Percentiles rank a stretch among this genome's conserved stretches.
Conservation (phyloP, 2,888 invertebrate species). For the Tenthredo scrophulariae region DNA sequence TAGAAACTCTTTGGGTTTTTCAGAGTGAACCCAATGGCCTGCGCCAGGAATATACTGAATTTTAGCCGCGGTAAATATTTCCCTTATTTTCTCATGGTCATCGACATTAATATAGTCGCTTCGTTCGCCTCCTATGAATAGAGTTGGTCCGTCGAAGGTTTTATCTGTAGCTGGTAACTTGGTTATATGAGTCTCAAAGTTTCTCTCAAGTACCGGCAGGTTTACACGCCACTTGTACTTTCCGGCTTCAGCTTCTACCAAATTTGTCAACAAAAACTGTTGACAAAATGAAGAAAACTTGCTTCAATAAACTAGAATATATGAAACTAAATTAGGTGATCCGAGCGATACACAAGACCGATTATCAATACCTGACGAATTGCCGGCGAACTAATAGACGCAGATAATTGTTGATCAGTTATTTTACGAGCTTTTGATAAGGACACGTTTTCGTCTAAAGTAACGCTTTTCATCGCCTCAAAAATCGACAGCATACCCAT, state of each 20-base stretch:
- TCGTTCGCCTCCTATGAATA: constrained; percentile 91
- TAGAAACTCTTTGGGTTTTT: constrained; percentile 91
- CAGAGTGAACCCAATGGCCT: constrained; percentile 97
- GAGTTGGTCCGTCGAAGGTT: constrained; percentile 84
- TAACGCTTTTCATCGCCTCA: constrained; percentile 83
- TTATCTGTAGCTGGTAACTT: constrained; percentile 81
- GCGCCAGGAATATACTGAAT: constrained; percentile 88
- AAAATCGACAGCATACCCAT: constrained; percentile 84
- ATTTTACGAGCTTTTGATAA: constrained; percentile 85
- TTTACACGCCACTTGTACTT: constrained; percentile 90
- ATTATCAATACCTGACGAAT: constrained; percentile 78
- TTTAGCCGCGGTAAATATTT: constrained; percentile 86
- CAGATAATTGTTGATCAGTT: constrained; percentile 84
- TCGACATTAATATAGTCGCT: constrained; percentile 87
- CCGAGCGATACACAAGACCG: not conserved
- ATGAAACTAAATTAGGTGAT: not conserved
- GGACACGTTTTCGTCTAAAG: constrained; percentile 82
- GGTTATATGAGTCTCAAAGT: constrained; percentile 83
- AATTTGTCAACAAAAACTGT: constrained; percentile 91
- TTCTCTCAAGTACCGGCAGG: constrained; percentile 85
- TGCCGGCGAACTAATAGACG: constrained; percentile 81
- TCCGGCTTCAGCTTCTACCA: constrained; percentile 84
- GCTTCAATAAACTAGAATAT: not conserved
- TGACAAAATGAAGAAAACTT: not conserved
- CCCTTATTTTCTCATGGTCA: constrained; percentile 83